Percentiles rank a stretch among this genome's conserved stretches.
phyloP scores from a whole-genome alignment of 2,113 vertebrate genomes.

The Alligator sinensis region DNA sequence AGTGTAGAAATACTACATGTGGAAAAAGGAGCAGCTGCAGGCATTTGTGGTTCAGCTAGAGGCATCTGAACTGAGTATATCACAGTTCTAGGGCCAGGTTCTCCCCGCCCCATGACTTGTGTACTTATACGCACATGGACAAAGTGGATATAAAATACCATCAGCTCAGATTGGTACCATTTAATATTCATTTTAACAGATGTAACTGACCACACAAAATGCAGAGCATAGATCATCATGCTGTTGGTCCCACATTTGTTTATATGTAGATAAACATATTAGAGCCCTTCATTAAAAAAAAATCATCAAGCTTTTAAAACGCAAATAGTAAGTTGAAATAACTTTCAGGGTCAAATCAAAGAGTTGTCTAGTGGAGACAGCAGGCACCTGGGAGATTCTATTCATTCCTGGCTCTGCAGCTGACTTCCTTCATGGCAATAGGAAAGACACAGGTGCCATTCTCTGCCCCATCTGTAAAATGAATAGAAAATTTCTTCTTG shows the following conservation, averaged over 20 bases:
- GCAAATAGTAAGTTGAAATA: neutral
- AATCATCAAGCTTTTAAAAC: neutral
- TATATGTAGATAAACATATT: neutral
- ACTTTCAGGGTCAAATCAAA: neutral
- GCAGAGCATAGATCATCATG: neutral
- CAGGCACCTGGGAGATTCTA: neutral
- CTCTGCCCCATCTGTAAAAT: neutral
- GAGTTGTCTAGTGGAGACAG: neutral
- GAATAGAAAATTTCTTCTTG: neutral
- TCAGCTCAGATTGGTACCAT: neutral
- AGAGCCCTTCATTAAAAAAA: neutral
- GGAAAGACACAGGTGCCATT: neutral
- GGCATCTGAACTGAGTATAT: neutral
- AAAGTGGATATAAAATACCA: neutral
- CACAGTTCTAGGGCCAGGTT: neutral
- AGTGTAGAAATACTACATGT: neutral
- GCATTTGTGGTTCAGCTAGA: neutral
- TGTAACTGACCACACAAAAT: neutral
- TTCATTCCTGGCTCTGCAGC: neutral
- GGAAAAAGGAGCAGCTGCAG: neutral
- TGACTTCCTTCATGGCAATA: neutral
- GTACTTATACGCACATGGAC: neutral
- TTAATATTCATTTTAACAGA: neutral
- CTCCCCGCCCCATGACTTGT: neutral
- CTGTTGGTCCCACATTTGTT: neutral